Percentiles rank a stretch among this genome's conserved stretches.
Evolutionary conservation across 2,888 invertebrate species (phyloP).

Genomic region (Ennomos quercinarius): DNA sequence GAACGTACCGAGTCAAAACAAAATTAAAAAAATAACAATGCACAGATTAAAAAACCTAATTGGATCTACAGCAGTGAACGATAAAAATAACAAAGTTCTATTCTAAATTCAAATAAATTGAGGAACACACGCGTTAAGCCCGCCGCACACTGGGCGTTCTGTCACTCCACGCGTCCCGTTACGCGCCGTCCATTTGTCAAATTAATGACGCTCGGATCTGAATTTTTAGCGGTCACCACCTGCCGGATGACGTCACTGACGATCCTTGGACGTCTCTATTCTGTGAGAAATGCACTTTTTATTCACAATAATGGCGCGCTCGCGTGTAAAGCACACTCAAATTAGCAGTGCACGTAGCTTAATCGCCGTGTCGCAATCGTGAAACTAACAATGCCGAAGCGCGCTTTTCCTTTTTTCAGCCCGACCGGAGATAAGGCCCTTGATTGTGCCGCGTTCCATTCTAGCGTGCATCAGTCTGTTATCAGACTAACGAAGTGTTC

Average conservation of each 20-base stretch:
- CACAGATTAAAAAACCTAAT: conserved; percentile 49
- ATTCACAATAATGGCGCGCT: conserved; percentile 62
- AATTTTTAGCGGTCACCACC: conserved; percentile 66
- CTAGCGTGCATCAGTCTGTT: conserved; percentile 63
- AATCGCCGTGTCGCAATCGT: conserved; percentile 71
- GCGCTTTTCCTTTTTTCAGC: conserved; percentile 55
- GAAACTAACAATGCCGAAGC: conserved; percentile 65
- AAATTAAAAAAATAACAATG: conserved; percentile 45
- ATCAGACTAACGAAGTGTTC: conserved; percentile 48
- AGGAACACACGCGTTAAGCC: conserved; percentile 52
- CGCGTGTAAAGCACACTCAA: conserved; percentile 67
- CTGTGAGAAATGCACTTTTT: conserved; percentile 54
- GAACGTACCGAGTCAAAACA: conserved; percentile 54
- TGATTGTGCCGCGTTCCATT: conserved; percentile 59
- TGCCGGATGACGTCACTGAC: conserved; percentile 36
- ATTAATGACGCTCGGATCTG: conserved; percentile 70
- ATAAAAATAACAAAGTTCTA: conserved; percentile 52
- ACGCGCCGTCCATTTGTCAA: conserved; percentile 73
- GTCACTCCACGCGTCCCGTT: conserved; percentile 51
- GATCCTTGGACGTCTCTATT: conserved; percentile 58
- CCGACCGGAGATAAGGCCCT: conserved; percentile 59
- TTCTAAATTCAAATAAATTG: conserved; percentile 58
- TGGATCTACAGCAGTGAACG: conserved; percentile 44
- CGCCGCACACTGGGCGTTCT: conserved; percentile 51
- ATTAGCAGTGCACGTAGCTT: conserved; percentile 66